Evolutionary conservation across 37 sponge, comb jelly and placozoan genomes (phyloP), one percentile per base, ranked within the genome.

Genomic region (Lycopodina hypogea): DNA sequence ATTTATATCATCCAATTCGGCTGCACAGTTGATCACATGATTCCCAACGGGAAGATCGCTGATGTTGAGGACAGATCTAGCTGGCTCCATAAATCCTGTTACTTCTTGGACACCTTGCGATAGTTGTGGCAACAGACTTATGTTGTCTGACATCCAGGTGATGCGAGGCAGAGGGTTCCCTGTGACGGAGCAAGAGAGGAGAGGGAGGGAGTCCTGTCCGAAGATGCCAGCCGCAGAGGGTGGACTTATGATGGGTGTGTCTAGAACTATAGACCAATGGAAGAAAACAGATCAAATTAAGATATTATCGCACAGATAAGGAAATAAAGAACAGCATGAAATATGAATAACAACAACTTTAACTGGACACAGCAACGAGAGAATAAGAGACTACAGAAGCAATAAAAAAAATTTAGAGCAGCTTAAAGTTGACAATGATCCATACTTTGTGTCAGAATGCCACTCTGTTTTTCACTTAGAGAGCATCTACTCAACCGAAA

Each of bases 51-150:
- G 21, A 2, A 78, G 79, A 1, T 33, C 48, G 12, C 35, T 36
- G 23, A 51, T 52, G 79, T 51, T 68, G 55, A 78, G 39, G 22
- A 28, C 50, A 3, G 79, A 78, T 50, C 41, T 26, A 8, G 82
- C 39, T 6, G 82, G 41, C 33, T 28, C 60, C 62, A 34, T 71
- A 72, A 72, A 81, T 6, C 61, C 82, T 60, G 82, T 81, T 65
- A 39, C 37, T 28, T 42, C 33, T 53, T 81, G 82, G 6, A 28
- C 30, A 2, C 33, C 33, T 11, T 65, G 11, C 32, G 30, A 12
- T 32, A 32, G 3, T 57, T 21, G 29, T 7, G 38, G 7, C 21
- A 14, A 19, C 29, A 2, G n/a, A 61, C n/a, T 18, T 15, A 32
- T n/a, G 30, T 41, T 52, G 26, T 36, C 57, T 22, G n/a, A 42